Evolutionary conservation across 2,888 invertebrate species (phyloP).

Genomic region (Scaptomyza polygonia): DNA sequence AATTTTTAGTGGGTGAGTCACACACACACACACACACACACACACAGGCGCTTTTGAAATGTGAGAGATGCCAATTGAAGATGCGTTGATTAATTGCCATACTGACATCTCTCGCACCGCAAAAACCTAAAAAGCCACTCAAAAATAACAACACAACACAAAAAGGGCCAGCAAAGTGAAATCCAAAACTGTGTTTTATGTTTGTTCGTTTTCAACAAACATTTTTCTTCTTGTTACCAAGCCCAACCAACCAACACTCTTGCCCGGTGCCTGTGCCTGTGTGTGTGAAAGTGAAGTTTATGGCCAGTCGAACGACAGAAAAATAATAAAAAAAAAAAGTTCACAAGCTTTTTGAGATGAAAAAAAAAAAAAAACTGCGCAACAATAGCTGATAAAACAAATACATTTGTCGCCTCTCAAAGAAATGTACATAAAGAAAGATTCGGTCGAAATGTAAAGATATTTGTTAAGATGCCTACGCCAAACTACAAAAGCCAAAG

Average conservation of each 20-base stretch:
- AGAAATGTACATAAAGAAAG: conserved; percentile 62
- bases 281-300: conserved; percentile 75
- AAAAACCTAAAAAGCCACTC: conserved; percentile 69
- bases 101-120: conserved; percentile 71
- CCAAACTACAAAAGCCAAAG: conserved; percentile 51
- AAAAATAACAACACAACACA: conserved; percentile 14
- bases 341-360: conserved; percentile 61
- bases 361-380: conserved; percentile 35
- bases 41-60: conserved; percentile 21
- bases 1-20: conserved; percentile 45
- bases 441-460: conserved; percentile 71
- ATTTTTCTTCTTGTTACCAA: conserved; percentile 63
- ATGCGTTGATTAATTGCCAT: conserved; percentile 77
- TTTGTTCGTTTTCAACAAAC: conserved; percentile 75
- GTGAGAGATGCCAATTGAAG: conserved; percentile 52
- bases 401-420: conserved; percentile 75
- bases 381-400: conserved; percentile 77
- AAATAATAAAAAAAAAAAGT: too few species aligned
- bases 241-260: conserved; percentile 24
- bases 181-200: conserved; percentile 68
- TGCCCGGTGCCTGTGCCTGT: conserved; percentile 14
- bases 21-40: conserved; percentile 21
- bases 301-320: conserved; percentile 35
- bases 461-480: conserved; percentile 69
- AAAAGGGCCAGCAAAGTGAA: conserved; percentile 53